Base-by-base conservation (phyloP, 1,140 invertebrate species). In the Bursaphelenchus mucronatus region DNA sequence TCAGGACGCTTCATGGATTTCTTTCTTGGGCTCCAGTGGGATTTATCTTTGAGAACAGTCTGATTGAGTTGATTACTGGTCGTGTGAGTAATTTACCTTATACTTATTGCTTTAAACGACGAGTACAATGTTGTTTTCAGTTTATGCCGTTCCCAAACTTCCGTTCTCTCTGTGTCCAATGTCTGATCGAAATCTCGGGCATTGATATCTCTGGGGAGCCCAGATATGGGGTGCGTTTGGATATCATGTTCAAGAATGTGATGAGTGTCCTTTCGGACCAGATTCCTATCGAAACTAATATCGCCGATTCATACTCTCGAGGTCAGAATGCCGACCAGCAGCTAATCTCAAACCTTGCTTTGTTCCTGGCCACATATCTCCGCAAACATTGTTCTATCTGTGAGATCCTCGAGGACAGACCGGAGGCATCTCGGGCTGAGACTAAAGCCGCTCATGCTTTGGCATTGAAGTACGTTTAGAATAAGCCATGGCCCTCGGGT, bases 11-110 rank as follows among this genome's bases (percentile, higher is more conserved):
- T 53, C 84, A 98, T 53, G 87, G 92, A 82, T 99, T 99, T 86
- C 86, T 99, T 17, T 97, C 96, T 82, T 99, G 96, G 96, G 97
- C 99, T 81, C 96, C 96, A 17, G 85, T 99, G 53, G 95, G 95
- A 11, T 99, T 98, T 81, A 97, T 98, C 81, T 99, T 98, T 86
- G 94, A 99, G 86, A 98, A 95, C 61, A 92, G 96, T 82, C 85
- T 98, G 13, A 95, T 97, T 71, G 88, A 87, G 69, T 94, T 92
- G 50, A 85, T 99, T 54, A 92, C 95, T 79, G 92, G 89, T 78
- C 97, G 96, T 84, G 88, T 89, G 84, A 69, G 44, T 63, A 46
- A 51, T 65, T 19, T 40, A 11, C 11, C 45, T 30, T 61, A 40
- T 41, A 39, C 57, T 41, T 44, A 47, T 17, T 17, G 8, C 19